A percentile compares a stretch with the other conserved stretches of the same genome.
These are phyloP conservation scores for Artemisiospiza belli DNA, from an alignment of 2,113 vertebrate genomes.

Conservation along the genomic window DNA sequence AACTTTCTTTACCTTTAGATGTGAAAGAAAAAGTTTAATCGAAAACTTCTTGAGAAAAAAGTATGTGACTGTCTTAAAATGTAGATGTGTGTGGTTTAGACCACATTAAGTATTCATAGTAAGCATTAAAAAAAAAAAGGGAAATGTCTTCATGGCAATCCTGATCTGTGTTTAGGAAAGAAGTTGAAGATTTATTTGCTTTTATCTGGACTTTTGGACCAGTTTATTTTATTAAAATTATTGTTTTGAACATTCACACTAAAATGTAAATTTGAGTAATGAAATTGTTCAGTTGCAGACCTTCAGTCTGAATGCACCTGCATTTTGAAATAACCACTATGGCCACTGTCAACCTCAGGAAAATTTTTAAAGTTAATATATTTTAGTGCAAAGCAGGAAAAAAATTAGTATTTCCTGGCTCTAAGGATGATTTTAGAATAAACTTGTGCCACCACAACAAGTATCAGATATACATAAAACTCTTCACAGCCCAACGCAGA, in stretches of 20 bases:
- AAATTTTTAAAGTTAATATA: neutral
- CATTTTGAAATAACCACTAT: neutral
- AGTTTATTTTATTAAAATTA: neutral
- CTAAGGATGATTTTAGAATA: neutral
- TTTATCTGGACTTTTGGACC: neutral
- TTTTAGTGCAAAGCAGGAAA: neutral
- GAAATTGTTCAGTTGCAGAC: neutral
- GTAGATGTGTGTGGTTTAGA: neutral
- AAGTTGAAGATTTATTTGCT: neutral
- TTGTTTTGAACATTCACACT: neutral
- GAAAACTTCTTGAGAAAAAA: neutral
- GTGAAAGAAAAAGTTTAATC: neutral
- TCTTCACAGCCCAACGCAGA: neutral
- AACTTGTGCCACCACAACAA: neutral
- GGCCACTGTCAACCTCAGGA: neutral
- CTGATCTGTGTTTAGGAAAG: neutral
- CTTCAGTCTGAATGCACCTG: neutral
- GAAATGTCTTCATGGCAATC: neutral
- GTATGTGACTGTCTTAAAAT: neutral
- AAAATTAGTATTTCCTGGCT: neutral
- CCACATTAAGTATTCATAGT: neutral
- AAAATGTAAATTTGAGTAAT: neutral
- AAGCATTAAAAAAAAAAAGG: neutral
- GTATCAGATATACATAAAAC: neutral
- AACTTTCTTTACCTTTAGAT: neutral